A percentile compares a stretch with the other conserved stretches of the same genome.
Evolutionary conservation across 2,888 invertebrate genomes (phyloP).

Genomic region (Lasioglossum vierecki): DNA sequence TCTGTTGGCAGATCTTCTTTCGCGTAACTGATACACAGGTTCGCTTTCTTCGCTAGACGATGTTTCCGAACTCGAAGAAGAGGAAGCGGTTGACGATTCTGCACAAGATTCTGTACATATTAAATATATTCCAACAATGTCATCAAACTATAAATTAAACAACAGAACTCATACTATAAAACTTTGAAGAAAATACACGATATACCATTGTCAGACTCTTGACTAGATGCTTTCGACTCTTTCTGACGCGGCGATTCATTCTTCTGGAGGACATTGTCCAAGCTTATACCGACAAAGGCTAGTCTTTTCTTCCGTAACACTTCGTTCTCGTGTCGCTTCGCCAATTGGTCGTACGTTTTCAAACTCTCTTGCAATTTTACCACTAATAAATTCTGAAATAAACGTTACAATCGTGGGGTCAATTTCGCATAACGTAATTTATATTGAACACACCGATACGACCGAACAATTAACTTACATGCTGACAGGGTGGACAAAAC

Average conservation of each 20-base stretch:
- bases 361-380: constrained; percentile 90
- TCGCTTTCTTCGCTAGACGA: constrained; percentile 87
- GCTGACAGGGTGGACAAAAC: constrained; percentile 99
- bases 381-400: constrained; percentile 87
- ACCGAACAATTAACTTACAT: constrained; percentile 87
- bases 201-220: constrained; percentile 71
- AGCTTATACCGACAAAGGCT: constrained; percentile 90
- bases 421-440: not conserved
- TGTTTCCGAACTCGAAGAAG: constrained; percentile 77
- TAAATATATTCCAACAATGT: not conserved
- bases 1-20: constrained; percentile 91
- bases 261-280: constrained; percentile 88
- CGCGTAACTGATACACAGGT: constrained; percentile 93
- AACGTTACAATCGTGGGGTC: constrained; percentile 2
- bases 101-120: not conserved
- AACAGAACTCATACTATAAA: not conserved
- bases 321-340: constrained; percentile 88
- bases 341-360: constrained; percentile 90
- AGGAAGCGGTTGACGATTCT: constrained; percentile 75
- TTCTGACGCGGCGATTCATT: constrained; percentile 74
- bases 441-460: not conserved
- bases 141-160: not conserved
- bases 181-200: not conserved
- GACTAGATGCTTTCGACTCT: constrained; percentile 75
- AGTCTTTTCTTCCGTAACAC: constrained; percentile 88